phyloP scores from a whole-genome alignment of 2,113 vertebrate genomes.

The Ondatra zibethicus region DNA sequence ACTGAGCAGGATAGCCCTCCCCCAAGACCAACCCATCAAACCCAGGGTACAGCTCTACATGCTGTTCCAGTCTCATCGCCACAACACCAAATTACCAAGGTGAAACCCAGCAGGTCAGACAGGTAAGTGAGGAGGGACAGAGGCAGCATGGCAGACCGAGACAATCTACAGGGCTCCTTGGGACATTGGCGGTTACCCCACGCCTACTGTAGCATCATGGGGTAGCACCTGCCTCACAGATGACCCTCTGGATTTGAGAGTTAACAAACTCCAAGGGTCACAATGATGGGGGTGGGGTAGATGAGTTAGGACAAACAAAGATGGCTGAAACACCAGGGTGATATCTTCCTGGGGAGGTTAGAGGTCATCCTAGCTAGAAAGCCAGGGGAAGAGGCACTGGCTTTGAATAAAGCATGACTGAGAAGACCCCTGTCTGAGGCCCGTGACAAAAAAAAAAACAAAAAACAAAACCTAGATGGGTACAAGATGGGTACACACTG shows the following conservation, averaged over 20 bases:
- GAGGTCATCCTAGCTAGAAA: background rate
- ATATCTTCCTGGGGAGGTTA: background rate
- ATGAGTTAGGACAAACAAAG: background rate
- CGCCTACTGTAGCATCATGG: background rate
- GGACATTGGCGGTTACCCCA: background rate
- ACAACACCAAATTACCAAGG: background rate
- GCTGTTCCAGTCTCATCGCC: too few relatives aligned
- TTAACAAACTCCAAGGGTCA: background rate
- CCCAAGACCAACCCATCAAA: background rate
- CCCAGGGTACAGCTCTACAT: too few relatives aligned
- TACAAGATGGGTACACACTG: fast-evolving
- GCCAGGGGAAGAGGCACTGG: background rate
- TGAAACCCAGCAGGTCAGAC: background rate
- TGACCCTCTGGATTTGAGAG: background rate
- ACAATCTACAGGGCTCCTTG: background rate
- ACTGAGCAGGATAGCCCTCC: background rate
- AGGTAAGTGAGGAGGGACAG: background rate
- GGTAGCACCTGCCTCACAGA: background rate
- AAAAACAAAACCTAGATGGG: too few relatives aligned
- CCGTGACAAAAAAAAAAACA: background rate
- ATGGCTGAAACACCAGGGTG: background rate
- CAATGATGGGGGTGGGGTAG: fast-evolving
- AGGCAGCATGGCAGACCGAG: background rate
- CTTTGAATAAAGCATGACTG: background rate
- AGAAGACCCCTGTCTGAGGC: background rate